A percentile compares a stretch with the other conserved stretches of the same genome.
phyloP scores from a whole-genome alignment of 1,140 invertebrate genomes.

The Amyelois transitella region DNA sequence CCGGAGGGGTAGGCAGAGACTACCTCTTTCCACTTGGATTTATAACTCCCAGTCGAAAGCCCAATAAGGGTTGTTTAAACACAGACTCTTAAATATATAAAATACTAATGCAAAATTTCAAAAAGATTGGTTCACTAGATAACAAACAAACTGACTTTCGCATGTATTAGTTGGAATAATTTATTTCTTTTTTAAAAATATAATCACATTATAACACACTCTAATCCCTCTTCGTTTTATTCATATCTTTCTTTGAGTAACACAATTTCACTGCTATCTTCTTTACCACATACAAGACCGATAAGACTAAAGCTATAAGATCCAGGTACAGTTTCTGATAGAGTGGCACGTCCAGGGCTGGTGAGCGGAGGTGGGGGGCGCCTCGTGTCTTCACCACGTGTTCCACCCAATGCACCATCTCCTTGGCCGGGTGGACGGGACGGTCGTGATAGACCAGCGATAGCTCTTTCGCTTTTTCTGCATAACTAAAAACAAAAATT shows the following conservation, averaged over 20 bases:
- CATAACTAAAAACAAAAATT: not conserved
- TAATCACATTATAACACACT: too few species aligned
- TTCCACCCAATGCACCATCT: slow-evolving; percentile 27
- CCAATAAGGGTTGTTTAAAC: too few species aligned
- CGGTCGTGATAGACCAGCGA: slow-evolving; percentile 8
- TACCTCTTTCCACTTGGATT: too few species aligned
- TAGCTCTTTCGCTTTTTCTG: not conserved
- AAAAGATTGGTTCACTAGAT: too few species aligned
- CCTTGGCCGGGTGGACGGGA: slow-evolving; percentile 5
- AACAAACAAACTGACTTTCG: too few species aligned
- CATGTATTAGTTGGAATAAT: too few species aligned
- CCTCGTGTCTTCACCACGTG: slow-evolving; percentile 40
- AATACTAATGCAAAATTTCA: too few species aligned
- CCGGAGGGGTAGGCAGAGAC: too few species aligned
- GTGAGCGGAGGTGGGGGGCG: slow-evolving; percentile 40
- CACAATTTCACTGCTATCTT: not conserved
- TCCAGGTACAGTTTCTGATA: slow-evolving; percentile 31
- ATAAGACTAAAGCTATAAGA: not conserved
- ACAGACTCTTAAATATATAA: too few species aligned
- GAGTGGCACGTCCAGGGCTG: slow-evolving; percentile 28
- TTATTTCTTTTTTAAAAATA: too few species aligned
- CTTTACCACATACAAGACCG: not conserved
- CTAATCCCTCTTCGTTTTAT: not conserved
- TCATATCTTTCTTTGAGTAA: not conserved
- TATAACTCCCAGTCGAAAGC: too few species aligned